Conservation (phyloP, 2,888 invertebrate genomes). For the Thalpophila matura region DNA sequence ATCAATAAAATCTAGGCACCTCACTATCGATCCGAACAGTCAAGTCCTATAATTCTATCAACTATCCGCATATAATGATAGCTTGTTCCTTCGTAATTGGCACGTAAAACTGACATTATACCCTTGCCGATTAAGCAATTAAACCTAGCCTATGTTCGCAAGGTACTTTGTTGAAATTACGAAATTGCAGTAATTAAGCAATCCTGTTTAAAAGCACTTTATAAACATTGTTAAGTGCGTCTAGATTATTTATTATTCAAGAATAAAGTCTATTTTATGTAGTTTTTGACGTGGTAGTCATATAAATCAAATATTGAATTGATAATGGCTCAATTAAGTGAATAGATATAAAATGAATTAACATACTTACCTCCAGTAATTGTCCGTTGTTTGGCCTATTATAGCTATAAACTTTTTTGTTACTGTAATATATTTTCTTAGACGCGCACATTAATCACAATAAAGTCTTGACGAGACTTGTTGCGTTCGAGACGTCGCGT, state of each 20-base stretch:
- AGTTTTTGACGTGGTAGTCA: conserved; percentile 34
- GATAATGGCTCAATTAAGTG: conserved; percentile 47
- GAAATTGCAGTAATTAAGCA: conserved; percentile 50
- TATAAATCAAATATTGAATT: conserved; percentile 58
- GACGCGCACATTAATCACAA: conserved; percentile 12
- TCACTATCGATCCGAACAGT: conserved; percentile 7
- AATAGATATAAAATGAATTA: conserved; percentile 44
- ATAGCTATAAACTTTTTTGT: background rate
- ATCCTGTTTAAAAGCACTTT: conserved; percentile 49
- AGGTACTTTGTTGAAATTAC: conserved; percentile 46
- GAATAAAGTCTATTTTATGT: conserved; percentile 36
- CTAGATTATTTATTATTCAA: conserved; percentile 50
- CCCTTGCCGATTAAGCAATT: conserved; percentile 49
- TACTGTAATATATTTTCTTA: background rate
- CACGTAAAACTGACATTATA: conserved; percentile 48
- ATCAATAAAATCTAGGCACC: conserved; percentile 55
- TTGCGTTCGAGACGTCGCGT: conserved; percentile 33
- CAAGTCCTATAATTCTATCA: background rate
- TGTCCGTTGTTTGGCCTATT: conserved; percentile 13
- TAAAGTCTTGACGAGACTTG: conserved; percentile 29
- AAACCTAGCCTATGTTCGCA: conserved; percentile 18
- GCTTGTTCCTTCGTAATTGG: conserved; percentile 31
- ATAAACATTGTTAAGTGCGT: conserved; percentile 39
- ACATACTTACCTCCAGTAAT: conserved; percentile 43
- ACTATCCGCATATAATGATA: conserved; percentile 28